phyloP scores from a whole-genome alignment of 2,797 vertebrate species.

The Tolypeutes matacus region DNA sequence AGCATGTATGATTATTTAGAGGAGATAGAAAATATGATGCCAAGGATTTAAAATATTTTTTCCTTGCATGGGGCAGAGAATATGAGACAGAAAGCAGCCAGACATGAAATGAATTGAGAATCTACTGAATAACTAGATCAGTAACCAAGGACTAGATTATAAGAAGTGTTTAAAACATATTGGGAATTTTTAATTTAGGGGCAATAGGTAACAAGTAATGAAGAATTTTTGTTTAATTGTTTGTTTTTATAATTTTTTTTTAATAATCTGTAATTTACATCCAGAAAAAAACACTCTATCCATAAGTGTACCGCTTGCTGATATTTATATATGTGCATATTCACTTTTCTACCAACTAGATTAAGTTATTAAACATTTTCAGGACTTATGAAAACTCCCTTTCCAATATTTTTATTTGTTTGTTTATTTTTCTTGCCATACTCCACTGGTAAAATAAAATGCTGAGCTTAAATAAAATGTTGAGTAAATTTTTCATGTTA shows the following conservation, averaged over 20 bases:
- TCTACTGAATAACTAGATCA: neutral
- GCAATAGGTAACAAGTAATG: neutral
- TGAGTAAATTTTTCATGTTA: neutral
- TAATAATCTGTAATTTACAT: neutral
- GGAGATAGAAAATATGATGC: neutral
- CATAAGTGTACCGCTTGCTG: neutral
- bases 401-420: neutral
- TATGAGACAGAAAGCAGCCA: neutral
- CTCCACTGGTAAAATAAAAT: neutral
- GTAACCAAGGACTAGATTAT: neutral
- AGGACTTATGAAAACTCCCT: neutral
- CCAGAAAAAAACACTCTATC: neutral
- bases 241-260: neutral
- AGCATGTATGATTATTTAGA: neutral
- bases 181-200: neutral
- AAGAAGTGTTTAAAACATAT: neutral
- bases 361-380: neutral
- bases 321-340: neutral
- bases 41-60: neutral
- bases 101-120: neutral
- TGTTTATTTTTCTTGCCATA: conserved; percentile 37
- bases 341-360: neutral
- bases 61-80: neutral
- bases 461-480: neutral
- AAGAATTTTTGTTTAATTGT: neutral